Evolutionary conservation across 2,888 invertebrate species (phyloP), one percentile per base, ranked within the genome.

Genomic region (Leptopilina drosophilae): DNA sequence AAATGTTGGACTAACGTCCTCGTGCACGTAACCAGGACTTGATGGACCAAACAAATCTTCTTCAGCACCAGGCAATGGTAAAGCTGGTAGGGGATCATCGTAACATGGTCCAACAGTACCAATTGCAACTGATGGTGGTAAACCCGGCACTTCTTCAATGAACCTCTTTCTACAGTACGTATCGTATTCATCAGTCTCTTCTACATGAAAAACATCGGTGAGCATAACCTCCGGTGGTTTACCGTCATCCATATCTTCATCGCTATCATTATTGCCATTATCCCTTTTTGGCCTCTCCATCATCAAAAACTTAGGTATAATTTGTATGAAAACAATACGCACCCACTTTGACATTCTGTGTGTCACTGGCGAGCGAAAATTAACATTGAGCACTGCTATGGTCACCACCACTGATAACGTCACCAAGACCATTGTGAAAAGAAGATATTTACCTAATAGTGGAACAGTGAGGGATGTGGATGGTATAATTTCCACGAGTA

Each of bases 391-490:
- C 92, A 98, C 98, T 89, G 96, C 96, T 92, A 98, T 98, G 89
- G 98, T 98, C 90, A 97, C 97, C 87, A 98, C 97, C 89, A 98
- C 97, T 84, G 97, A 98, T 86, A 98, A 93, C 84, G 98, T 98
- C 89, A 98, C 98, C 90, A 98, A 94, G 93, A 97, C 96, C 98
- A 98, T 98, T 86, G 98, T 98, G 93, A 98, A 98, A 87, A 98
- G 94, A 87, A 98, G 94, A 93, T 98, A 98, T 93, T 97, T 97
- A 88, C 98, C 98, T 85, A 98, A 94, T 85, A 98, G 93, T 84
- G 98, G 98, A 87, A 98, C 97, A 85, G 98, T 97, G 87, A 98
- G 93, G 86, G 98, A 98, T 85, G 98, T 98, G 78, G 98, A 97
- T 87, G 98, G 98, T 92, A 98, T 98, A 91, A 98, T 98, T 93